phyloP scores from a whole-genome alignment of 2,888 invertebrate species.

The Falcaria lacertinaria region DNA sequence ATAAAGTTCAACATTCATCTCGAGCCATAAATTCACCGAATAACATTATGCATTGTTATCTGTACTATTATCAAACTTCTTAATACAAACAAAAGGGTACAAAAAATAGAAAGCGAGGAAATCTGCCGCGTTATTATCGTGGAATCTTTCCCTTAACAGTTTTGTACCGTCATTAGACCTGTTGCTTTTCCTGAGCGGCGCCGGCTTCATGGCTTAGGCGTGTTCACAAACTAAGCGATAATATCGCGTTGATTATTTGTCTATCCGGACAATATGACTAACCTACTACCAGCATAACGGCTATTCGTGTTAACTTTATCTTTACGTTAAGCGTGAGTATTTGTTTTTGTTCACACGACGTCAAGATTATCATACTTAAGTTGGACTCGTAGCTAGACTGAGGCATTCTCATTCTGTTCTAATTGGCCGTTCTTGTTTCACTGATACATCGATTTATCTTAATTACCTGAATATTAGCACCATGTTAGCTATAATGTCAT shows the following conservation, averaged over 20 bases:
- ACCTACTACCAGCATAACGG: too few relatives aligned
- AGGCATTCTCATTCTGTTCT: too few relatives aligned
- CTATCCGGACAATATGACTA: neutral
- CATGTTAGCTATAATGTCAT: neutral
- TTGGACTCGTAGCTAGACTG: too few relatives aligned
- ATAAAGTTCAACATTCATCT: neutral
- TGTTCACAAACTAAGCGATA: constrained; percentile 6
- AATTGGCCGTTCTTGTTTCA: too few relatives aligned
- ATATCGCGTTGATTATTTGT: constrained; percentile 7
- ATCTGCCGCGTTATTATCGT: constrained; percentile 15
- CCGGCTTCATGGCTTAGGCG: neutral
- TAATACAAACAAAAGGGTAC: neutral
- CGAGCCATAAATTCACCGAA: neutral
- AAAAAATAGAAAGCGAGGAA: constrained; percentile 16
- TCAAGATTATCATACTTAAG: too few relatives aligned
- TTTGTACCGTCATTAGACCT: constrained; percentile 23
- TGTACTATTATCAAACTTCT: neutral
- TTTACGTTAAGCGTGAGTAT: too few relatives aligned
- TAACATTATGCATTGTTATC: neutral
- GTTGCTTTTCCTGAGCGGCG: constrained; percentile 29
- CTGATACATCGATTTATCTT: neutral
- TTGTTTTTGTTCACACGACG: too few relatives aligned
- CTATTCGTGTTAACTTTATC: too few relatives aligned
- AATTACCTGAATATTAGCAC: neutral
- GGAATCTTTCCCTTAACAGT: constrained; percentile 22